A percentile compares a stretch with the other conserved stretches of the same genome.
Conservation (phyloP, 2,888 invertebrate genomes). For the Hipparchia semele region DNA sequence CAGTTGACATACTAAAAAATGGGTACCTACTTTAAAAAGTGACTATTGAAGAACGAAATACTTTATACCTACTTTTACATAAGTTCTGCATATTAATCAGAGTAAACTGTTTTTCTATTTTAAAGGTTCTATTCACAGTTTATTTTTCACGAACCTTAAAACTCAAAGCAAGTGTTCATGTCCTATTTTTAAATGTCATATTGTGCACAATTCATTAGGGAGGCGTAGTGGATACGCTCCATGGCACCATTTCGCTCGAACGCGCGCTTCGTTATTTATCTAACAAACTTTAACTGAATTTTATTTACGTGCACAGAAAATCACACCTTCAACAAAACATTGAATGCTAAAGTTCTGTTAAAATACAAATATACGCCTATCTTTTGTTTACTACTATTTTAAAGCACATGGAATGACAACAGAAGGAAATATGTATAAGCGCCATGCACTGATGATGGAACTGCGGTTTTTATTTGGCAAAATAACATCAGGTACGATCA, state of each 20-base stretch:
- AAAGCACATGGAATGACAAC: slow-evolving; percentile 68
- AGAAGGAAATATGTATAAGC: slow-evolving; percentile 57
- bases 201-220: slow-evolving; percentile 10
- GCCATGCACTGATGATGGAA: slow-evolving; percentile 69
- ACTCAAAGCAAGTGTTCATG: slow-evolving; percentile 7
- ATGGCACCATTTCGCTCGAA: slow-evolving; percentile 1
- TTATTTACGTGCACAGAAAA: not conserved
- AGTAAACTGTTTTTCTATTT: not conserved
- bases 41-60: not conserved
- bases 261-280: slow-evolving; percentile 1
- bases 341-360: not conserved
- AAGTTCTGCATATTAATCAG: not conserved
- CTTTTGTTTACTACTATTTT: slow-evolving; percentile 23
- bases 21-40: too few relatives aligned
- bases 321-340: not conserved
- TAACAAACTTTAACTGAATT: slow-evolving; percentile 11
- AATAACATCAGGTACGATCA: slow-evolving; percentile 35
- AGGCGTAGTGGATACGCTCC: slow-evolving; percentile 7
- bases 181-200: slow-evolving; percentile 16
- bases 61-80: not conserved
- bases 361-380: not conserved
- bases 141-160: not conserved
- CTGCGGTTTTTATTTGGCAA: slow-evolving; percentile 27
- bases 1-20: too few relatives aligned
- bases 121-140: not conserved